Evolutionary conservation across 1,140 invertebrate genomes (phyloP), one percentile per base, ranked within the genome.

Genomic region (Lethrus apterus): DNA sequence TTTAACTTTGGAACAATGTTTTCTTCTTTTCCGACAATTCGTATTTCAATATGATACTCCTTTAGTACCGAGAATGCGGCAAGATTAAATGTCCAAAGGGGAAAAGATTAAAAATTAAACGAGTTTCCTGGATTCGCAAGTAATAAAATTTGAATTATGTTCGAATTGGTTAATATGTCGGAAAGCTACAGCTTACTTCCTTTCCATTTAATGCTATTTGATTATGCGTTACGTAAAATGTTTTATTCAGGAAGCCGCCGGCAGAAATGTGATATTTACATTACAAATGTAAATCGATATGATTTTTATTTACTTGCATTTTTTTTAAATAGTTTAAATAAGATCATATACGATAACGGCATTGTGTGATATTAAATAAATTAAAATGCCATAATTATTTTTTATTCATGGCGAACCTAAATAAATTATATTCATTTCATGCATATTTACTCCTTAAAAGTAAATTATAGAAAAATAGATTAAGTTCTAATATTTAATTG

Each of bases 151-250:
- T 17, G 13, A 33, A 33, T 33, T 13, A 17, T 14, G 32, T 33
- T 33, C 18, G 32, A 33, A 14, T 33, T 33, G 32, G 14, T 33
- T 33, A 33, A 33, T 33, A 33, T 17, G 32, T n/a, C 32, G 32
- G 11, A 33, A 14, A 17, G 18, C 18, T 33, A 33, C 18, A 15
- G 10, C 32, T 13, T 33, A 33, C 9, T 33, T 33, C 32, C 32
- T 17, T 33, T 33, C 32, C 14, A 33, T 33, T 33, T 33, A 33
- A 33, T 33, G 32, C 14, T 33, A 11, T 33, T 33, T 33, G 32
- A 33, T 33, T 33, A 33, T 13, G 32, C 13, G 2, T 8, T 7
- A 7, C 7, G 32, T 5, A 4, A 1, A 8, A 33, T 33, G 32
- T 11, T 33, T 33, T 33, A 33, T 14, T 33, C n/a, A 33, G 18